phyloP scores from a whole-genome alignment of 2,888 invertebrate genomes.

The Apamea crenata region DNA sequence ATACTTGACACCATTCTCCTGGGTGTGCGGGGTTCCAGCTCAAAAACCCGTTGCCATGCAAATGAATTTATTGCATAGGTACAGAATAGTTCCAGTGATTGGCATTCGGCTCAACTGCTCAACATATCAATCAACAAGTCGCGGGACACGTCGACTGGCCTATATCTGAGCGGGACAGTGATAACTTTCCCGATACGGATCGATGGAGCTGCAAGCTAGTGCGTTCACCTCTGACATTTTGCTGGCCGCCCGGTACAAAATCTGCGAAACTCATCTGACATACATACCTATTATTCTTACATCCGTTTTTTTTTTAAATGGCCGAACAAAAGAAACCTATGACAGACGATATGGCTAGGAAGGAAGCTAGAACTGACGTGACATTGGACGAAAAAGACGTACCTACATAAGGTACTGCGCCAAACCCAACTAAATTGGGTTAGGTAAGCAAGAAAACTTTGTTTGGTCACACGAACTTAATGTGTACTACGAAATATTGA shows the following conservation, averaged over 20 bases:
- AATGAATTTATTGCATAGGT: conserved; percentile 28
- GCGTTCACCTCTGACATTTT: conserved; percentile 63
- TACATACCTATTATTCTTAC: not conserved
- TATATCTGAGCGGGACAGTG: conserved; percentile 43
- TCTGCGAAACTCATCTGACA: not conserved
- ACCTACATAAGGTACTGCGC: not conserved
- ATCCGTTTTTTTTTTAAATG: not conserved
- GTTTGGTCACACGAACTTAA: not conserved
- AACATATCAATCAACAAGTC: conserved; percentile 51
- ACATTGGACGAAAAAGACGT: not conserved
- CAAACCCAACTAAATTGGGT: not conserved
- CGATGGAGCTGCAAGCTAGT: conserved; percentile 65
- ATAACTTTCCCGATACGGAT: conserved; percentile 61
- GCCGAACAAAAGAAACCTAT: not conserved
- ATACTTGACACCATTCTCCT: conserved; percentile 34
- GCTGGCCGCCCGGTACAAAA: conserved; percentile 1
- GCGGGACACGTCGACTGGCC: conserved; percentile 44
- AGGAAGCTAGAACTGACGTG: not conserved
- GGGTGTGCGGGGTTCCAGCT: not conserved
- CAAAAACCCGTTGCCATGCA: conserved; percentile 18
- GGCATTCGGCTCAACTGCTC: conserved; percentile 44
- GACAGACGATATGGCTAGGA: not conserved
- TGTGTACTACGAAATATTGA: not conserved
- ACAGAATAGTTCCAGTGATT: conserved; percentile 24
- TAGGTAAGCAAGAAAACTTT: not conserved